phyloP scores from a whole-genome alignment of 1,140 invertebrate genomes.

The Drosophila kohkoa region DNA sequence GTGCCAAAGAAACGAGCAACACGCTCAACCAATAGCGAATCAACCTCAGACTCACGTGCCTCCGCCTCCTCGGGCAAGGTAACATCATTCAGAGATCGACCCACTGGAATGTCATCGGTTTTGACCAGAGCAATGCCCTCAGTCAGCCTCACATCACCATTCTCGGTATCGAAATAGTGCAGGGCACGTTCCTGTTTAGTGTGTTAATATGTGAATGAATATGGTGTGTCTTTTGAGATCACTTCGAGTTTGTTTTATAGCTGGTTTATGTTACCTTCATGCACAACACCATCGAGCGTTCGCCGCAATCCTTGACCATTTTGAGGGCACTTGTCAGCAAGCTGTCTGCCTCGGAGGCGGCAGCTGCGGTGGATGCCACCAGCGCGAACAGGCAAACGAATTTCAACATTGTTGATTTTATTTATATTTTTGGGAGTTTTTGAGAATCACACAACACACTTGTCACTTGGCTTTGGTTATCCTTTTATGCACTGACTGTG shows the following conservation, averaged over 20 bases:
- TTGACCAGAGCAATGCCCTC: slow-evolving; percentile 90
- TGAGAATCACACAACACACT: slow-evolving; percentile 51
- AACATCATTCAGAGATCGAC: slow-evolving; percentile 85
- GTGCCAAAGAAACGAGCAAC: slow-evolving; percentile 91
- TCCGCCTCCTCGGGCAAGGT: slow-evolving; percentile 88
- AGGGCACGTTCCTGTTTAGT: slow-evolving; percentile 88
- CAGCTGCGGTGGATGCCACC: slow-evolving; percentile 85
- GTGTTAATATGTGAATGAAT: slow-evolving; percentile 19
- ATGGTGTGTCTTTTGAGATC: not conserved
- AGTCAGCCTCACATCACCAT: slow-evolving; percentile 87
- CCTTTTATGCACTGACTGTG: slow-evolving; percentile 47
- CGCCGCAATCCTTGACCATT: slow-evolving; percentile 89
- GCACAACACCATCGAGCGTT: slow-evolving; percentile 89
- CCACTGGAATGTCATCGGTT: slow-evolving; percentile 86
- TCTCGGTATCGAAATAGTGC: slow-evolving; percentile 88
- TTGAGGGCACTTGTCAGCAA: slow-evolving; percentile 87
- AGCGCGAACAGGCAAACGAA: slow-evolving; percentile 85
- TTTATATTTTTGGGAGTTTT: slow-evolving; percentile 9
- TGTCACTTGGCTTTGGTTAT: slow-evolving; percentile 50
- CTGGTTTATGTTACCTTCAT: slow-evolving; percentile 87
- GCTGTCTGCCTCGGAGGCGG: slow-evolving; percentile 82
- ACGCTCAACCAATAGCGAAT: slow-evolving; percentile 90
- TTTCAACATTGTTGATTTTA: slow-evolving; percentile 86
- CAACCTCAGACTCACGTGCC: slow-evolving; percentile 90
- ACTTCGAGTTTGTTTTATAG: not conserved